phyloP scores from a whole-genome alignment of 2,888 invertebrate species.

The Apodemia hepburni region DNA sequence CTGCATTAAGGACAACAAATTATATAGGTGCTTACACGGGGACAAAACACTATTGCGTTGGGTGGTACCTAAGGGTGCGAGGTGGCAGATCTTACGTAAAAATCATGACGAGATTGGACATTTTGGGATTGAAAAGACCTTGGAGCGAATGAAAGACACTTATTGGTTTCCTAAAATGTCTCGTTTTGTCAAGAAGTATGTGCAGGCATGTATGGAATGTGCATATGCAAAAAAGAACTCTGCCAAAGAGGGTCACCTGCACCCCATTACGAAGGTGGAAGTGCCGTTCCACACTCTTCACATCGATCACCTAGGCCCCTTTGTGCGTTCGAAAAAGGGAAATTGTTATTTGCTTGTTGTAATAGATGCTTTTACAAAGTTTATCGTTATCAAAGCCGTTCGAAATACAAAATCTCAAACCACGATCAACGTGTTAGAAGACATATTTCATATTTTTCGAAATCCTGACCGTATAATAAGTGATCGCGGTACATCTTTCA shows the following conservation, averaged over 20 bases:
- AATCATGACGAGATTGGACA: conserved; percentile 46
- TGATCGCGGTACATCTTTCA: conserved; percentile 28
- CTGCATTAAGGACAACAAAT: conserved; percentile 28
- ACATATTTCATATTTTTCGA: conserved; percentile 27
- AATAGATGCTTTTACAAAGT: too few relatives aligned
- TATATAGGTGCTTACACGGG: conserved; percentile 27
- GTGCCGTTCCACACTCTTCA: too few relatives aligned
- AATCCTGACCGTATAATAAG: conserved; percentile 27
- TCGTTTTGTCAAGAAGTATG: conserved; percentile 45
- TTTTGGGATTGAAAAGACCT: conserved; percentile 28
- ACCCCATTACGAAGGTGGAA: too few relatives aligned
- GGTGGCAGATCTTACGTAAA: conserved; percentile 40
- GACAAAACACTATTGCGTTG: conserved; percentile 33
- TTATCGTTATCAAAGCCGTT: too few relatives aligned
- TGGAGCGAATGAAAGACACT: conserved; percentile 37
- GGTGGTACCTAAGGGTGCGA: conserved; percentile 39
- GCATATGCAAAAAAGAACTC: conserved; percentile 33
- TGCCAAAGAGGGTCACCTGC: background rate
- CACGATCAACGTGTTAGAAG: conserved; percentile 21
- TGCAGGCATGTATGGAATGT: conserved; percentile 46
- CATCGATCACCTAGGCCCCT: too few relatives aligned
- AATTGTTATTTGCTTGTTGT: too few relatives aligned
- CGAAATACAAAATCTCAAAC: conserved; percentile 25
- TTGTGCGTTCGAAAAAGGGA: too few relatives aligned
- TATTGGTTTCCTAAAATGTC: conserved; percentile 56